Base-by-base conservation (phyloP, 2,888 invertebrate genomes). In the Trichogramma evanescens region DNA sequence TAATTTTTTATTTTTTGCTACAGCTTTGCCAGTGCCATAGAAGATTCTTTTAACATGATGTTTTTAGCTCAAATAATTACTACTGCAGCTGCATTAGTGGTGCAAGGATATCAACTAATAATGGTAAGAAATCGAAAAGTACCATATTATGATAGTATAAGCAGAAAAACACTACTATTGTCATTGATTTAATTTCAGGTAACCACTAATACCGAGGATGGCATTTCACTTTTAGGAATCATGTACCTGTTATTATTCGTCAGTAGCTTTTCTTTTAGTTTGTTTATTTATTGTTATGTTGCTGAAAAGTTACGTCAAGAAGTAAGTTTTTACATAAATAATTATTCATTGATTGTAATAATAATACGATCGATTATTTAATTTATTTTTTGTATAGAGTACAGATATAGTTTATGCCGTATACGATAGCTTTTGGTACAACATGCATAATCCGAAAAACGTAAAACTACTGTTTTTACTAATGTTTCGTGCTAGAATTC, bases 371-470 rank as follows among this genome's bases (percentile, higher is more conserved):
- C 6, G 2, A 4, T 10, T 13, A 13, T 48, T 4, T 13, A 3
- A 48, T 10, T 39, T 5, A 38, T 9, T 7, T 26, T 38, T 45
- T 26, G 59, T 66, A 43, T 54, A 73, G 73, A 70, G 70, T 44
- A 65, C 59, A 5, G 57, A 61, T 43, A 59, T 72, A n/a, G 58
- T 65, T 13, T 40, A 63, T 9, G 64, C 69, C 6, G 66, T 66
- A 5, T 72, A 72, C 44, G 57, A 65, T 4, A 62, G 68, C 6
- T 54, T 64, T 1, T 73, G 73, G 72, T 72, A 66, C 50, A 65
- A 67, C n/a, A 62, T 67, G 1, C 26, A 63, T 4, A 26, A 26
- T 54, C 52, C 66, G 0, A 26, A 40, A 5, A 63, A 71, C 6
- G 65, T 67, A 2, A 68, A 46, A 55, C 60, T 58, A 7, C 61